A percentile compares a stretch with the other conserved stretches of the same genome.
phyloP scores from a whole-genome alignment of 2,113 vertebrate genomes.

The Mystacornis crossleyi region DNA sequence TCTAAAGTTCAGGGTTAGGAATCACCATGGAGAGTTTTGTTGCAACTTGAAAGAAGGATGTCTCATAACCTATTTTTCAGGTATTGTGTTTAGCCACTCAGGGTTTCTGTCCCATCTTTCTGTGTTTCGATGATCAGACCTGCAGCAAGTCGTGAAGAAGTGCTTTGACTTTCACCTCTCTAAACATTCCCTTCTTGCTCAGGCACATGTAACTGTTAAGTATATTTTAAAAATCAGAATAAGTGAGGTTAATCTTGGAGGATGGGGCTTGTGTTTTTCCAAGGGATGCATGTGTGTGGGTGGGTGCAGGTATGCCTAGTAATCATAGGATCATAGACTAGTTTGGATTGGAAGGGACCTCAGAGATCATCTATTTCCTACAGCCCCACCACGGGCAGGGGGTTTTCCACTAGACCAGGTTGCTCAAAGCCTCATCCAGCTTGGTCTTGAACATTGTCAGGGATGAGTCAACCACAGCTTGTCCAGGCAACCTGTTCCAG shows the following conservation, averaged over 20 bases:
- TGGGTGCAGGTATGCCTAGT: not conserved
- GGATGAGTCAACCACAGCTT: not conserved
- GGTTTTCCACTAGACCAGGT: not conserved
- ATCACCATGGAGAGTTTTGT: not conserved
- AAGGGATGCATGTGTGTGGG: fast-evolving
- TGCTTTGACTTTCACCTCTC: not conserved
- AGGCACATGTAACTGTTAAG: not conserved
- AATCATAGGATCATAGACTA: not conserved
- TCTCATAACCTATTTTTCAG: not conserved
- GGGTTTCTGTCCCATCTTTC: not conserved
- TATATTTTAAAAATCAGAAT: not conserved
- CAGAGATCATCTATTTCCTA: not conserved
- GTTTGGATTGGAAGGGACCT: not conserved
- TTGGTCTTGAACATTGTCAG: not conserved
- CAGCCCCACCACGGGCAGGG: not conserved
- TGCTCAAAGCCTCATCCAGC: not conserved
- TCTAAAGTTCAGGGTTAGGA: not conserved
- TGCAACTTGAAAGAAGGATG: not conserved
- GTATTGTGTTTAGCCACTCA: not conserved
- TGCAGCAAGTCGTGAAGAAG: not conserved
- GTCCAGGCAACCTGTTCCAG: not conserved
- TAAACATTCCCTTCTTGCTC: not conserved
- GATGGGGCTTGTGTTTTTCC: not conserved
- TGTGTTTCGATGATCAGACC: not conserved
- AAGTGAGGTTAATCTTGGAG: not conserved